Percentiles rank a stretch among this genome's conserved stretches.
These are phyloP conservation scores for Drosophila dunni DNA, from an alignment of 1,140 invertebrate genomes.

Conservation along the genomic window DNA sequence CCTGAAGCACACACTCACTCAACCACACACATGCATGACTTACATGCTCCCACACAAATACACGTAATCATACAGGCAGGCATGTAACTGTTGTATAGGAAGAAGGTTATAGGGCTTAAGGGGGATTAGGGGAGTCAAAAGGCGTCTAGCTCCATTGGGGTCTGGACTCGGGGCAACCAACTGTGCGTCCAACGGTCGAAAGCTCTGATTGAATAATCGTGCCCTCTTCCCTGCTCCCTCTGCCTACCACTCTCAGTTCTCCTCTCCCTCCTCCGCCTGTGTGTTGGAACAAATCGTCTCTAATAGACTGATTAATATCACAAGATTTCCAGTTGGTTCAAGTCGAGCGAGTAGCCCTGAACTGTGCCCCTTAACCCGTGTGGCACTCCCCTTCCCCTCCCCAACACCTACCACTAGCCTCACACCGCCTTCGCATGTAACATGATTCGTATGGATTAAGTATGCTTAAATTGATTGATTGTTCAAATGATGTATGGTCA, in stretches of 20 bases:
- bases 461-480: slow-evolving; percentile 81
- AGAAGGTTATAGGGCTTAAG: too few species aligned
- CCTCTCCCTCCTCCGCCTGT: neutral
- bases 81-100: neutral
- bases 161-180: slow-evolving; percentile 54
- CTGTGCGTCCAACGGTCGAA: slow-evolving; percentile 39
- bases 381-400: neutral
- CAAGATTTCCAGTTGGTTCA: slow-evolving; percentile 72
- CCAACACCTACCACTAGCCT: neutral
- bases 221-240: slow-evolving; percentile 36
- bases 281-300: slow-evolving; percentile 74
- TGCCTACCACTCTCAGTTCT: slow-evolving; percentile 24
- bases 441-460: slow-evolving; percentile 79
- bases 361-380: slow-evolving; percentile 16
- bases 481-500: slow-evolving; percentile 80
- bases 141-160: neutral
- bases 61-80: slow-evolving; percentile 24
- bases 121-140: too few species aligned
- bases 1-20: neutral
- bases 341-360: slow-evolving; percentile 57
- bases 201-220: slow-evolving; percentile 77
- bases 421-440: slow-evolving; percentile 60
- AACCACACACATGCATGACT: slow-evolving; percentile 37
- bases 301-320: slow-evolving; percentile 82
- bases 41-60: slow-evolving; percentile 20